Evolutionary conservation across 2,113 vertebrate genomes (phyloP).

Genomic region (Xenotilapia flavipinnis): DNA sequence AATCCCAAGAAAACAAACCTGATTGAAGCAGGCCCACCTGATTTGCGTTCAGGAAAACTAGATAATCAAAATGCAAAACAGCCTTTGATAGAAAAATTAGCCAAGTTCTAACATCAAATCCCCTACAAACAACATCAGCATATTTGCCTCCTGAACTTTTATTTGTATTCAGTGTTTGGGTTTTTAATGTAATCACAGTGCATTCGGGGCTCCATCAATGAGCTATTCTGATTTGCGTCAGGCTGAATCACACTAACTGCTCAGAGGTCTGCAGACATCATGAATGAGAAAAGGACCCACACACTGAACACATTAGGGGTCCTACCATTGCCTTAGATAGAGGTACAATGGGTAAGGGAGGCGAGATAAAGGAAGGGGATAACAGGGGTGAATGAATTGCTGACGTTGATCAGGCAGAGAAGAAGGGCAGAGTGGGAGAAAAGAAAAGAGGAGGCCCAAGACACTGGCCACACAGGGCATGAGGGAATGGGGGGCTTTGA

Average conservation of each 20-base stretch:
- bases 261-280: slow-evolving; percentile 43
- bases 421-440: slow-evolving; percentile 2
- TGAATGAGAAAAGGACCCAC: slow-evolving; percentile 63
- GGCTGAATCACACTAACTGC: slow-evolving; percentile 48
- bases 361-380: slow-evolving; percentile 41
- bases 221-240: slow-evolving; percentile 50
- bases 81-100: slow-evolving; percentile 57
- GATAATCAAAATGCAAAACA: slow-evolving; percentile 76
- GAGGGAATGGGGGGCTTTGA: slow-evolving; percentile 37
- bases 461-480: slow-evolving; percentile 44
- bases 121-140: slow-evolving; percentile 64
- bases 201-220: slow-evolving; percentile 39
- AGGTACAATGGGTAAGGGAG: slow-evolving; percentile 45
- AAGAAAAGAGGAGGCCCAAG: slow-evolving; percentile 39
- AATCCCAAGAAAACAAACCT: slow-evolving; percentile 60
- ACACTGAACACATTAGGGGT: slow-evolving; percentile 61
- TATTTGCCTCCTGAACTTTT: slow-evolving; percentile 51
- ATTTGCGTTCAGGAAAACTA: slow-evolving; percentile 53
- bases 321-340: slow-evolving; percentile 54
- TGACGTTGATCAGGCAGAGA: slow-evolving; percentile 34
- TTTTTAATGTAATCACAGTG: slow-evolving; percentile 50
- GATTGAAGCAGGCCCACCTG: slow-evolving; percentile 42
- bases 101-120: slow-evolving; percentile 54
- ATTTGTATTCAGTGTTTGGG: slow-evolving; percentile 41
- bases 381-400: slow-evolving; percentile 56